Percentiles rank a stretch among this genome's conserved stretches.
Conservation (phyloP, 2,888 invertebrate genomes). For the Belgica antarctica region DNA sequence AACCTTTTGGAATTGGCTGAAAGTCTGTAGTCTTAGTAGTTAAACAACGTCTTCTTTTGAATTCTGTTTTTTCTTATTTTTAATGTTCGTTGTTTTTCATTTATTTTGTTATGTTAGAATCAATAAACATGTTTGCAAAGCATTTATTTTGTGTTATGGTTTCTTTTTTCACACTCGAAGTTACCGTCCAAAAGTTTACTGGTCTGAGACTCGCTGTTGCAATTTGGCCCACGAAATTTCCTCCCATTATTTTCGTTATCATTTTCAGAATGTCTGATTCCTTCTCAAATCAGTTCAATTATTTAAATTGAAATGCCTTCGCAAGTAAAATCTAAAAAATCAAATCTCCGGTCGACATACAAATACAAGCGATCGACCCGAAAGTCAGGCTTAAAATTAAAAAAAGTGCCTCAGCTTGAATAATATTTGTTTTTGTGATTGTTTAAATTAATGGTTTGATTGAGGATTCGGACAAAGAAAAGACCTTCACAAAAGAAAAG, state of each 20-base stretch:
- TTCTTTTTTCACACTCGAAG: constrained; percentile 2
- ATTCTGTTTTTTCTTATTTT: constrained; percentile 21
- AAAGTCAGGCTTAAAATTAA: constrained; percentile 12
- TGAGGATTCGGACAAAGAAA: not conserved
- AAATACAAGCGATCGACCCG: not conserved
- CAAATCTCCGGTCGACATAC: not conserved
- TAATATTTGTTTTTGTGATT: not conserved
- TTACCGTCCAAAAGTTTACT: constrained; percentile 15
- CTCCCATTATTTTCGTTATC: not conserved
- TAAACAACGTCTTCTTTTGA: not conserved
- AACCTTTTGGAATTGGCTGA: constrained; percentile 23
- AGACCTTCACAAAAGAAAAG: not conserved
- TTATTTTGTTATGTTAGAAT: constrained; percentile 22
- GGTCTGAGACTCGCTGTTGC: constrained; percentile 17
- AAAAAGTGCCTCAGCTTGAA: constrained; percentile 27
- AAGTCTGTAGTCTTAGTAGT: constrained; percentile 8
- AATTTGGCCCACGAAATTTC: not conserved
- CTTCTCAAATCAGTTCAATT: not conserved
- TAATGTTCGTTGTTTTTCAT: constrained; percentile 7
- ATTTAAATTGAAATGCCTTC: constrained; percentile 1
- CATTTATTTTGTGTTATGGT: not conserved
- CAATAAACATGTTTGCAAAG: constrained; percentile 16
- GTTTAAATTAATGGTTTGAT: not conserved
- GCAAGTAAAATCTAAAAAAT: not conserved
- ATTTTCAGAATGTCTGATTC: not conserved